Evolutionary conservation across 2,113 vertebrate species (phyloP).

Genomic region (Gallinago paraguaiae): DNA sequence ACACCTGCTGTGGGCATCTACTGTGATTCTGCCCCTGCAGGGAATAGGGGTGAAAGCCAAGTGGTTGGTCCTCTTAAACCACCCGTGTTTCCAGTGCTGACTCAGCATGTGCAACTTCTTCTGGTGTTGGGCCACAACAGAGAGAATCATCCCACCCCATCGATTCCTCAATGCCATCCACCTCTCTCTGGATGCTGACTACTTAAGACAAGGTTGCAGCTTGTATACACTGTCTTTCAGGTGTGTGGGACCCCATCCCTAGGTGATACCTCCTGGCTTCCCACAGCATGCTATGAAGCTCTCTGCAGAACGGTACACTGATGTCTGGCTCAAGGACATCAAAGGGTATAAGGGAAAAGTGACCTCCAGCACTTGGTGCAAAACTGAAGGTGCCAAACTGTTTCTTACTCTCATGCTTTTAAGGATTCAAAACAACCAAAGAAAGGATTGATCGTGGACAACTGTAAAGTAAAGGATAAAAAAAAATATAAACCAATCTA

Average conservation of each 20-base stretch:
- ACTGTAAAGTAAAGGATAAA: not conserved
- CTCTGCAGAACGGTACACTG: not conserved
- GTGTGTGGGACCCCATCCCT: not conserved
- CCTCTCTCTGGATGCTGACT: not conserved
- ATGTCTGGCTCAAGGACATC: not conserved
- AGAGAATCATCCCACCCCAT: not conserved
- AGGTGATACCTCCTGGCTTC: not conserved
- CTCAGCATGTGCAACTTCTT: not conserved
- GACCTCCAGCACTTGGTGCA: not conserved
- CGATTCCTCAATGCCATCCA: fast-evolving
- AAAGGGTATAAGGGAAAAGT: not conserved
- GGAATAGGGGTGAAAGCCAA: not conserved
- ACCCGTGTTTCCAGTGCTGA: not conserved
- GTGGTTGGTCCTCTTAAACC: not conserved
- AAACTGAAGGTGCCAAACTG: not conserved
- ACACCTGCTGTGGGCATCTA: not conserved
- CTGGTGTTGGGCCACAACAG: not conserved
- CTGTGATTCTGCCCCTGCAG: not conserved
- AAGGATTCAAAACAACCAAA: not conserved
- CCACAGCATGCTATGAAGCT: not conserved
- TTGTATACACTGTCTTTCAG: not conserved
- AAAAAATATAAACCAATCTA: not conserved
- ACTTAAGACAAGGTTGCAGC: not conserved
- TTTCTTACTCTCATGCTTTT: not conserved
- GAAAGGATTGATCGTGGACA: not conserved